Base-by-base conservation (phyloP, 2,797 vertebrate genomes). In the Buceros bicornis region DNA sequence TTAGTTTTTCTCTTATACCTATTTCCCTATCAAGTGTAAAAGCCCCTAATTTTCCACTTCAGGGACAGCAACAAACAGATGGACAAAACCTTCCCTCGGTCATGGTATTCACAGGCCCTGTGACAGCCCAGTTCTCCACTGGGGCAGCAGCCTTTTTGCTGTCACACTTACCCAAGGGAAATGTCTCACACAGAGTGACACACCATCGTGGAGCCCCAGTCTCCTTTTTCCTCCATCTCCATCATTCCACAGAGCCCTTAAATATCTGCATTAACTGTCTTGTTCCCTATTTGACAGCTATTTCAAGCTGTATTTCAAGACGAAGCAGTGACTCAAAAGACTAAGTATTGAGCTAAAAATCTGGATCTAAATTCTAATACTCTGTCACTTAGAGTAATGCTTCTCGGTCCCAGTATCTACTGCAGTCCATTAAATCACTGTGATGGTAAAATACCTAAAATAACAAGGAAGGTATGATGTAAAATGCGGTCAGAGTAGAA, bases 261-360 rank as follows among this genome's bases (percentile, higher is more conserved):
- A 81, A 83, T 83, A 86, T 24, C 82, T 33, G 19, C n/a, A 78
- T 79, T 67, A 87, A 69, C 70, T 66, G 57, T 24, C 91, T 78
- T 80, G n/a, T 19, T 86, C 77, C 79, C 71, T 67, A 40, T 80
- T 80, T 48, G 29, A 74, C 29, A 93, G 76, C 57, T 94, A 81
- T 91, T 96, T 91, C 58, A 69, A 87, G 60, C 56, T 37, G 10
- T 48, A 56, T 64, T 88, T 81, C 67, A 86, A 62, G 37, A 83
- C 57, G 31, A 64, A 89, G 64, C 31, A 62, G 43, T 51, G 54
- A 93, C 47, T 95, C 48, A 47, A 90, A 92, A 89, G 84, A 58
- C 37, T n/a, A 20, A 92, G n/a, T 18, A 56, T 6, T 57, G 67
- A 94, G 81, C 37, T 87, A 70, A 93, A 95, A 92, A 82, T 64